Conservation (phyloP, 2,797 vertebrate genomes). For the Synanceia verrucosa region DNA sequence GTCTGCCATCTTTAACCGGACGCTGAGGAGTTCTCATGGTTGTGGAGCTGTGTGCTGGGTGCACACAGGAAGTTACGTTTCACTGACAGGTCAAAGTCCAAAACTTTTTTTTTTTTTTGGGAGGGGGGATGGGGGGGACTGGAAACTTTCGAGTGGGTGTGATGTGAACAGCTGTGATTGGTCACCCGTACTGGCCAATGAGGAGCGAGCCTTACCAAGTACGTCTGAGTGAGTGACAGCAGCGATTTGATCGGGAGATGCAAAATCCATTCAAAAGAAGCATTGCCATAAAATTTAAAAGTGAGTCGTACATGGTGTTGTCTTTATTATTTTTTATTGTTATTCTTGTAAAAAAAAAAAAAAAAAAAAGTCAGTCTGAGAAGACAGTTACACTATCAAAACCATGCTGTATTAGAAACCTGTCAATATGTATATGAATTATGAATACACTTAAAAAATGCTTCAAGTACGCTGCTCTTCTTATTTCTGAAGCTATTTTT, state of each 20-base stretch:
- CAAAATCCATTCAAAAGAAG: constrained; percentile 75
- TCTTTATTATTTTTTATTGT: constrained; percentile 85
- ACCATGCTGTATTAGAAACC: constrained; percentile 85
- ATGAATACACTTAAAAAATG: constrained; percentile 85
- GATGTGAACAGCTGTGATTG: constrained; percentile 32
- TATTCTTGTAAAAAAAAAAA: constrained; percentile 83
- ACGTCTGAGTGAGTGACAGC: constrained; percentile 51
- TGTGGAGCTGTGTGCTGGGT: constrained; percentile 31
- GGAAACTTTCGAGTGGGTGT: constrained; percentile 27
- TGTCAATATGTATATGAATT: constrained; percentile 89
- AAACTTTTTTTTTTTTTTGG: constrained; percentile 28
- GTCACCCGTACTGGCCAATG: constrained; percentile 19
- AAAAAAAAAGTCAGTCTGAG: constrained; percentile 62
- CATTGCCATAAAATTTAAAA: constrained; percentile 79
- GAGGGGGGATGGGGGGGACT: not conserved
- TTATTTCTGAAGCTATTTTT: constrained; percentile 48
- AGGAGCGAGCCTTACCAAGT: constrained; percentile 61
- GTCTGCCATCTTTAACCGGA: constrained; percentile 52
- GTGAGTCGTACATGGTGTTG: constrained; percentile 80
- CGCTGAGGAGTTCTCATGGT: constrained; percentile 10
- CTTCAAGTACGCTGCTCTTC: constrained; percentile 60
- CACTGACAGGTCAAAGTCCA: constrained; percentile 15
- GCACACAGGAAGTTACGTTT: constrained; percentile 14
- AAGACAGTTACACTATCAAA: constrained; percentile 81
- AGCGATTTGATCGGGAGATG: constrained; percentile 58